These are phyloP conservation scores for Amitus sp. DNA, from an alignment of 2,888 invertebrate genomes.

Conservation along the genomic window DNA sequence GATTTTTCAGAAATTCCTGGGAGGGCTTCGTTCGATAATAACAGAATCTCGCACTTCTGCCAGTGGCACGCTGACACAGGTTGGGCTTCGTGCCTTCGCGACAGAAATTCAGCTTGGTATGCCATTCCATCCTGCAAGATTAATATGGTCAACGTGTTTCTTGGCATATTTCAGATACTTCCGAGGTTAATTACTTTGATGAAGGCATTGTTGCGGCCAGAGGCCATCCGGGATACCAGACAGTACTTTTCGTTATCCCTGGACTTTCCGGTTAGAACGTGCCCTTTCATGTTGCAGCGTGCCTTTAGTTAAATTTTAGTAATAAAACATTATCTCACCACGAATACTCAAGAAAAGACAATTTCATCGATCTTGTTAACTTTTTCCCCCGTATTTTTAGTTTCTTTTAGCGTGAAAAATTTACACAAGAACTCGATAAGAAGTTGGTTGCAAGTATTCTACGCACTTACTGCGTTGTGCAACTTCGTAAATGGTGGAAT, in stretches of 20 bases:
- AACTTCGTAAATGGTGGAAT: too few species aligned
- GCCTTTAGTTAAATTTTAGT: conserved; percentile 12
- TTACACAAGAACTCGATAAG: too few species aligned
- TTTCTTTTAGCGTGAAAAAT: too few species aligned
- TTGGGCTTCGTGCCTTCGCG: conserved; percentile 23
- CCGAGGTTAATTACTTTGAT: conserved; percentile 56
- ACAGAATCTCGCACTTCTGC: conserved; percentile 14
- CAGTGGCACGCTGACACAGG: conserved; percentile 14
- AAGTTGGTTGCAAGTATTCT: too few species aligned
- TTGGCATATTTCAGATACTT: conserved; percentile 60
- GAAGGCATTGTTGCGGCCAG: conserved; percentile 51
- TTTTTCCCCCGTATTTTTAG: too few species aligned
- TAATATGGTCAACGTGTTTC: conserved; percentile 60
- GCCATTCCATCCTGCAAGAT: conserved; percentile 50
- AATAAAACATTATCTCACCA: conserved; percentile 17
- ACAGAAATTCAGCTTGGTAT: conserved; percentile 45
- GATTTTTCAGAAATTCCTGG: not conserved
- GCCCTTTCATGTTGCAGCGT: conserved; percentile 32
- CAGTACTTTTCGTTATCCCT: conserved; percentile 24
- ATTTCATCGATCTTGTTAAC: too few species aligned
- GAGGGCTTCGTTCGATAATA: conserved; percentile 5
- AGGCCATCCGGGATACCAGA: conserved; percentile 20
- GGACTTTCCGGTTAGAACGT: conserved; percentile 23
- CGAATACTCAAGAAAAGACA: conserved; percentile 10
- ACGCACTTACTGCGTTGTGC: too few species aligned